A percentile compares a stretch with the other conserved stretches of the same genome.
phyloP scores from a whole-genome alignment of 2,888 invertebrate species.

The Dasysyrphus tricinctus region DNA sequence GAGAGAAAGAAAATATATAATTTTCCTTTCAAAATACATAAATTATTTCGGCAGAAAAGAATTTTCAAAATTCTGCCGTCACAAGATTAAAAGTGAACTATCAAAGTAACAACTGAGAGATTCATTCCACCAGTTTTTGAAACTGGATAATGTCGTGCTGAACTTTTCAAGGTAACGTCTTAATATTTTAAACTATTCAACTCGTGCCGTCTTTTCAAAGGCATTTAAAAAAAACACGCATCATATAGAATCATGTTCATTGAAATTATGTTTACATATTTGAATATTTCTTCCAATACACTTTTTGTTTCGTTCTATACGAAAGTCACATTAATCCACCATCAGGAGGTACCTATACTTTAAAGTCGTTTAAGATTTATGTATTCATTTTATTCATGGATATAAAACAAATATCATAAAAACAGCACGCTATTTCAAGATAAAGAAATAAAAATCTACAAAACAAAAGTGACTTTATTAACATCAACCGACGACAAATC shows the following conservation, averaged over 20 bases:
- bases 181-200: conserved; percentile 27
- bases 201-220: conserved; percentile 18
- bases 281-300: conserved; percentile 21
- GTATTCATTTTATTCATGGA: conserved; percentile 57
- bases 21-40: too few species aligned
- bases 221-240: background rate
- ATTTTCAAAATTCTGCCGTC: too few species aligned
- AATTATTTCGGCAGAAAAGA: too few species aligned
- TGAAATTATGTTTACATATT: background rate
- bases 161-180: conserved; percentile 28
- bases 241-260: conserved; percentile 2
- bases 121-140: background rate
- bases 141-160: background rate
- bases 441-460: conserved; percentile 28
- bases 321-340: conserved; percentile 14
- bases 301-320: background rate
- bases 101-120: background rate
- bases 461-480: conserved; percentile 31
- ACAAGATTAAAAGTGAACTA: background rate
- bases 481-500: conserved; percentile 51
- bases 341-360: conserved; percentile 11
- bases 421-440: conserved; percentile 8
- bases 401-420: background rate
- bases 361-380: conserved; percentile 42
- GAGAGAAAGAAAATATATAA: too few species aligned